A percentile compares a stretch with the other conserved stretches of the same genome.
Conservation (phyloP, 2,113 vertebrate species). For the Amblyopsis rosae region DNA sequence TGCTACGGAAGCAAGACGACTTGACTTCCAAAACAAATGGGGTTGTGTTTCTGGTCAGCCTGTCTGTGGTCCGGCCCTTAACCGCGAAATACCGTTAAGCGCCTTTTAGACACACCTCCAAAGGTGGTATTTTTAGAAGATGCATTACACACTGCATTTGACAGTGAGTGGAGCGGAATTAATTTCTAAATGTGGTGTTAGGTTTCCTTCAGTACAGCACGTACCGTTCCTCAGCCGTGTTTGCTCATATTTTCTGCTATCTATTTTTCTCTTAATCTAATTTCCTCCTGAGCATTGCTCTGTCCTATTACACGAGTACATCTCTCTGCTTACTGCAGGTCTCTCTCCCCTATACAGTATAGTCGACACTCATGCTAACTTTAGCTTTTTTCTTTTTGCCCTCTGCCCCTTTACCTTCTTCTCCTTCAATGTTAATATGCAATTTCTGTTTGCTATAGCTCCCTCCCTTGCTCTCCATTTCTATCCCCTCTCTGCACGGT, state of each 20-base stretch:
- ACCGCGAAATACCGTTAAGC: not conserved
- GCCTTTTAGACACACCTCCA: not conserved
- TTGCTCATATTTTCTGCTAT: too few species aligned
- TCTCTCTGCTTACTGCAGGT: not conserved
- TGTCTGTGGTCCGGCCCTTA: not conserved
- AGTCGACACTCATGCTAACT: not conserved
- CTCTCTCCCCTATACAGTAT: not conserved
- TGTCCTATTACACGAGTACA: too few species aligned
- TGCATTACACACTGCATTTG: too few species aligned
- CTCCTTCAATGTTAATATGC: not conserved
- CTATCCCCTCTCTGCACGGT: not conserved
- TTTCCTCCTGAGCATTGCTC: too few species aligned
- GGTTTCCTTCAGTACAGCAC: not conserved
- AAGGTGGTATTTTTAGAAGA: too few species aligned
- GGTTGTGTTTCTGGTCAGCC: constrained; percentile 28
- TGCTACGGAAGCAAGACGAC: constrained; percentile 31
- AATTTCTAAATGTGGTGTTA: too few species aligned
- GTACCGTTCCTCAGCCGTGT: not conserved
- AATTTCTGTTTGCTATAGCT: not conserved
- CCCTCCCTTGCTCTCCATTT: not conserved
- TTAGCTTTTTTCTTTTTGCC: not conserved
- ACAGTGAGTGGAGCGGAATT: too few species aligned
- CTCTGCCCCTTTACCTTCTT: not conserved
- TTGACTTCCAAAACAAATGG: constrained; percentile 44
- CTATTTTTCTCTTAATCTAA: too few species aligned